A percentile compares a stretch with the other conserved stretches of the same genome.
These are phyloP conservation scores for Chelidonichthys spinosus DNA, from an alignment of 2,797 vertebrate genomes.

Conservation along the genomic window DNA sequence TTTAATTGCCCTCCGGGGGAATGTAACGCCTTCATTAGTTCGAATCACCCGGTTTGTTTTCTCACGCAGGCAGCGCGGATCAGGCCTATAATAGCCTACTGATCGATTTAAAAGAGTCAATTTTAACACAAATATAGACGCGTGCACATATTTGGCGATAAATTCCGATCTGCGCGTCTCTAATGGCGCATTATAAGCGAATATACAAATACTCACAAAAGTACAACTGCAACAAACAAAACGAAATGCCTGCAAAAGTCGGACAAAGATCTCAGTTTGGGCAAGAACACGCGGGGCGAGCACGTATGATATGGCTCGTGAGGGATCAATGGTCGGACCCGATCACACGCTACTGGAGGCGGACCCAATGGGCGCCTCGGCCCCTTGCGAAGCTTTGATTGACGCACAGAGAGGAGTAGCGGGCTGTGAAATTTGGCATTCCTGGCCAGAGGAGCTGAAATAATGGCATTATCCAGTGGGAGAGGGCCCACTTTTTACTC, in stretches of 20 bases:
- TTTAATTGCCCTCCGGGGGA: slow-evolving; percentile 42
- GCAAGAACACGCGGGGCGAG: slow-evolving; percentile 4
- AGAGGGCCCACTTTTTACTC: slow-evolving; percentile 88
- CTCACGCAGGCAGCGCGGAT: slow-evolving; percentile 17
- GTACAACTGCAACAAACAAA: not conserved
- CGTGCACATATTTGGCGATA: not conserved
- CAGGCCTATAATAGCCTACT: slow-evolving; percentile 12
- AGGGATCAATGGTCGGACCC: slow-evolving; percentile 61
- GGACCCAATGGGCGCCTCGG: slow-evolving; percentile 64
- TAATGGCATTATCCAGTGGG: slow-evolving; percentile 96
- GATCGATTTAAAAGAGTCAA: slow-evolving; percentile 25
- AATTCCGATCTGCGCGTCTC: not conserved
- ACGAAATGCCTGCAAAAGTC: not conserved
- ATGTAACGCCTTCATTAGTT: slow-evolving; percentile 34
- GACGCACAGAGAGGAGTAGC: slow-evolving; percentile 87
- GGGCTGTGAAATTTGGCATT: slow-evolving; percentile 97
- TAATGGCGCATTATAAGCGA: not conserved
- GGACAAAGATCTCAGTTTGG: not conserved
- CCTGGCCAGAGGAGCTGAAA: slow-evolving; percentile 97
- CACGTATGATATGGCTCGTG: slow-evolving; percentile 28
- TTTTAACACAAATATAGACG: slow-evolving; percentile 7
- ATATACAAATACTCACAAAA: too few relatives aligned
- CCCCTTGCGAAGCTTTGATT: slow-evolving; percentile 80
- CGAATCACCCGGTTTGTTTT: slow-evolving; percentile 33
- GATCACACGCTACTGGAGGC: slow-evolving; percentile 62